Percentiles rank a stretch among this genome's conserved stretches.
Conservation (phyloP, 2,113 vertebrate species). For the Campylomormyrus numenius region DNA sequence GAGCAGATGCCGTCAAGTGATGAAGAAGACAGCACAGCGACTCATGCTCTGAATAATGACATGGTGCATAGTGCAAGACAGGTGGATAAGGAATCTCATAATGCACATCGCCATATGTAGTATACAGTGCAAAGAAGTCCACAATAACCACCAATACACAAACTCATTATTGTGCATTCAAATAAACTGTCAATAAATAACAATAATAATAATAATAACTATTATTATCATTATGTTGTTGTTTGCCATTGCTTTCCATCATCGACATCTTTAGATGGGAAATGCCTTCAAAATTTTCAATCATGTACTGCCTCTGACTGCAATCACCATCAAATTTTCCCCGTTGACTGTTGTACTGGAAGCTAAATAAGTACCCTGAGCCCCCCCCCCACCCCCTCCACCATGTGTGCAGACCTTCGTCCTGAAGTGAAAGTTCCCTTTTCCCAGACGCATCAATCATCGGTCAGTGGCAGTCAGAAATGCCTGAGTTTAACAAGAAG, state of each 20-base stretch:
- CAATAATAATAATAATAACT: not conserved
- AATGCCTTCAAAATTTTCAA: not conserved
- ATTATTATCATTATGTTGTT: not conserved
- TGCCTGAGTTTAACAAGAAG: not conserved
- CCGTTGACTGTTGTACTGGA: not conserved
- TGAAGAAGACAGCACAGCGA: not conserved
- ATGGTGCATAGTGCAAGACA: not conserved
- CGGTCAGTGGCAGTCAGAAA: not conserved
- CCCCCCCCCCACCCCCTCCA: not conserved
- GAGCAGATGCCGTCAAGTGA: conserved; percentile 3
- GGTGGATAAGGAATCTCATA: not conserved
- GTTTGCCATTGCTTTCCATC: not conserved
- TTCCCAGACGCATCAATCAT: conserved; percentile 4
- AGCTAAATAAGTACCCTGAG: not conserved
- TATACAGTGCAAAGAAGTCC: not conserved
- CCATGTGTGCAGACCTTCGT: not conserved
- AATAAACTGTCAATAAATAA: not conserved
- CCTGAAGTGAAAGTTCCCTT: not conserved
- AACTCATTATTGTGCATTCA: not conserved
- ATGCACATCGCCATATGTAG: not conserved
- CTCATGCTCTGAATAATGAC: conserved; percentile 12
- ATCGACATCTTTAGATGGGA: not conserved
- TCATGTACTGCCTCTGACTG: not conserved
- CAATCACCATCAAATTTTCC: not conserved
- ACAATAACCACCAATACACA: not conserved